Conservation (phyloP, 2,113 vertebrate species). For the Propithecus coquereli region DNA sequence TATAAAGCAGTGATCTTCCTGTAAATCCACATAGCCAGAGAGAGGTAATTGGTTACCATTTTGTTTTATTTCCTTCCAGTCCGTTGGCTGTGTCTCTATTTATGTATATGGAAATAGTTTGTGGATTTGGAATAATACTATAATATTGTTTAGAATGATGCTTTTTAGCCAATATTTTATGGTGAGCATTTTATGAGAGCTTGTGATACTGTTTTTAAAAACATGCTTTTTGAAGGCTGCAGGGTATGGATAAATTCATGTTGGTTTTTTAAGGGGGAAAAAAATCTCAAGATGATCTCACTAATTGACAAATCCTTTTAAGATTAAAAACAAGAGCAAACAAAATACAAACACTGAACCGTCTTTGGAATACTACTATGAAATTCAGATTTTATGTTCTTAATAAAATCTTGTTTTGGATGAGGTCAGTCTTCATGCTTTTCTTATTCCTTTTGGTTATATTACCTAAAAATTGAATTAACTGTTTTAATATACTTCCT, state of each 20-base stretch:
- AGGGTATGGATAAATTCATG: neutral
- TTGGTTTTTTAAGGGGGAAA: neutral
- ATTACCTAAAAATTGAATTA: neutral
- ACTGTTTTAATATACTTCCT: neutral
- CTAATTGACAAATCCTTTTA: neutral
- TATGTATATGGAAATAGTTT: neutral
- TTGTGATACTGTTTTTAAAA: neutral
- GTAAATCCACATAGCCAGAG: neutral
- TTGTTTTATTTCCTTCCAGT: neutral
- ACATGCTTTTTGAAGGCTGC: neutral
- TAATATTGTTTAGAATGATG: neutral
- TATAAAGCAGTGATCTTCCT: neutral
- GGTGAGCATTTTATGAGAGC: neutral
- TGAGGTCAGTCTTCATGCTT: neutral
- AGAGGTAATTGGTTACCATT: neutral
- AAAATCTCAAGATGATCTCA: neutral
- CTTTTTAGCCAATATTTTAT: neutral
- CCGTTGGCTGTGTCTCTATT: neutral
- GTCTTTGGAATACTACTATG: neutral
- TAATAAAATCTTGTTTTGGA: constrained; percentile 4
- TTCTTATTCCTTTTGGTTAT: neutral
- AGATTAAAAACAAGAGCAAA: neutral
- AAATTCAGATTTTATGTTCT: constrained; percentile 17
- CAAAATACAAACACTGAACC: neutral
- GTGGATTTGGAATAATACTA: neutral